Percentiles rank a stretch among this genome's conserved stretches.
Evolutionary conservation across 2,888 invertebrate genomes (phyloP).

Genomic region (Drosophila anomalipes): DNA sequence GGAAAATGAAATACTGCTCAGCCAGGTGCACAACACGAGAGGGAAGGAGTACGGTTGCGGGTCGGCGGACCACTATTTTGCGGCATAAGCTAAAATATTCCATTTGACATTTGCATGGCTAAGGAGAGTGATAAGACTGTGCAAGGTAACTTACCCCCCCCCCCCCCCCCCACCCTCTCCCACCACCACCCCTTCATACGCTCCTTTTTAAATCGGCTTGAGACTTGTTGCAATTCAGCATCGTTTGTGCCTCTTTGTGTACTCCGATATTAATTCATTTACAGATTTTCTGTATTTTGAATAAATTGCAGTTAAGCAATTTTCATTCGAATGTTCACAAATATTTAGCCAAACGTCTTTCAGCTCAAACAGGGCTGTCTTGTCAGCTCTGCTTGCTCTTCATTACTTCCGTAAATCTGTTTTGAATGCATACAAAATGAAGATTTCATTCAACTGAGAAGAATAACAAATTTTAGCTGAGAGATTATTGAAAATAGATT

Average conservation of each 20-base stretch:
- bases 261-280: slow-evolving; percentile 69
- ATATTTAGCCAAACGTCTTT: not conserved
- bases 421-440: not conserved
- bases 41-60: not conserved
- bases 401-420: not conserved
- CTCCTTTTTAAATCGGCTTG: slow-evolving; percentile 24
- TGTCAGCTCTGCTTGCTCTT: not conserved
- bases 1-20: slow-evolving; percentile 13
- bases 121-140: slow-evolving; percentile 18
- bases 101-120: slow-evolving; percentile 56
- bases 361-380: not conserved
- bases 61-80: slow-evolving; percentile 24
- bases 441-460: not conserved
- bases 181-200: not conserved
- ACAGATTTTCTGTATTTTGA: slow-evolving; percentile 36
- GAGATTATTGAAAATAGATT: not conserved
- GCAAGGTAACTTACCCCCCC: slow-evolving; percentile 9
- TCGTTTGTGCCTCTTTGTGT: slow-evolving; percentile 29
- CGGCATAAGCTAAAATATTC: slow-evolving; percentile 47
- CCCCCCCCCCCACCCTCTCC: not conserved
- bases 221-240: slow-evolving; percentile 45
- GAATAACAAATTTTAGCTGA: not conserved
- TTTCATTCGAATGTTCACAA: slow-evolving; percentile 27
- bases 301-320: slow-evolving; percentile 68
- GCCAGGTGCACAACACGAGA: slow-evolving; percentile 35